Evolutionary conservation across 2,888 invertebrate genomes (phyloP).

Genomic region (Orthosia gracilis): DNA sequence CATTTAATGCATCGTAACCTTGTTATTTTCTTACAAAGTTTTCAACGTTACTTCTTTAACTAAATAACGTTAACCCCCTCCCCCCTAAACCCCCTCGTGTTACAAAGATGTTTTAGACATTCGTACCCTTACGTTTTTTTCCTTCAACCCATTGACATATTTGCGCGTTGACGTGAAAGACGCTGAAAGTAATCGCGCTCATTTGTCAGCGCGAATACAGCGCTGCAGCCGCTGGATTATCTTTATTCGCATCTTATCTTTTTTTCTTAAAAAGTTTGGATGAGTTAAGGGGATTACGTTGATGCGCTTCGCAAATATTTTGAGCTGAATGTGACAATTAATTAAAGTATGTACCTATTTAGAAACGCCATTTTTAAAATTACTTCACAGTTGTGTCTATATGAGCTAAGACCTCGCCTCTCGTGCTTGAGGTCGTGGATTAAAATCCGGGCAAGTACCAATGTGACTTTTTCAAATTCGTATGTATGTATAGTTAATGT

Average conservation of each 20-base stretch:
- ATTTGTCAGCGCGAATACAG: conserved; percentile 74
- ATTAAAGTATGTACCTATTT: too few species aligned
- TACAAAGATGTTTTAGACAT: background rate
- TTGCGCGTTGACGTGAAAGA: conserved; percentile 68
- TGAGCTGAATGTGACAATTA: conserved; percentile 26
- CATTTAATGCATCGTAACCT: too few species aligned
- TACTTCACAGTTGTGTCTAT: too few species aligned
- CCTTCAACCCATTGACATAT: conserved; percentile 48
- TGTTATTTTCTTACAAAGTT: too few species aligned
- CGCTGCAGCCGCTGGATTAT: conserved; percentile 72
- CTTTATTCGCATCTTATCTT: conserved; percentile 70
- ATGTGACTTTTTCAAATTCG: too few species aligned
- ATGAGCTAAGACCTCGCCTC: too few species aligned
- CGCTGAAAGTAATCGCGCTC: conserved; percentile 76
- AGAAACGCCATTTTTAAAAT: too few species aligned
- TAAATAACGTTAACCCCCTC: background rate
- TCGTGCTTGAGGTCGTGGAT: too few species aligned
- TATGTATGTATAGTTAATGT: too few species aligned
- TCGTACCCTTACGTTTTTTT: background rate
- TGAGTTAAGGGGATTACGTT: conserved; percentile 49
- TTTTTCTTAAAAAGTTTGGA: conserved; percentile 52
- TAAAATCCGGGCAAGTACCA: too few species aligned
- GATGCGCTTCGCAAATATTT: conserved; percentile 51
- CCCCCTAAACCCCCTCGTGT: background rate
- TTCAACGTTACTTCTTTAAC: background rate